These are phyloP conservation scores for Equus przewalskii DNA, from an alignment of 2,113 vertebrate species.

Conservation along the genomic window DNA sequence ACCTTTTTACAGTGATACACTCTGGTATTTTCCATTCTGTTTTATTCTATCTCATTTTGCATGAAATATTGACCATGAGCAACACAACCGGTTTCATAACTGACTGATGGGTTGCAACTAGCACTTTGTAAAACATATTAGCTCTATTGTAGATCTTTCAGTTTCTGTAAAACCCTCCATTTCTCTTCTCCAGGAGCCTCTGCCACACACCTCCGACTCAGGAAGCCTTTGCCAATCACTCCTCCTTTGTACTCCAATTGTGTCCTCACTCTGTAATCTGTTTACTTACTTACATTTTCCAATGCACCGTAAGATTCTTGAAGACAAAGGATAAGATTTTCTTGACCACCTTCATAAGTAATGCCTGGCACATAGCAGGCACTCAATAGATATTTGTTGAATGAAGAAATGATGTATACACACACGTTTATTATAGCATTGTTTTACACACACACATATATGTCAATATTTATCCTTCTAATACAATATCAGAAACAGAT, in stretches of 20 bases:
- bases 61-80: not conserved
- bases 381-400: not conserved
- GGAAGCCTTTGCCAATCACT: not conserved
- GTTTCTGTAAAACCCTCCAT: not conserved
- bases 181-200: not conserved
- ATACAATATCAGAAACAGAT: not conserved
- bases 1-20: not conserved
- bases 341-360: not conserved
- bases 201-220: not conserved
- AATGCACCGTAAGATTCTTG: not conserved
- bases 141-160: not conserved
- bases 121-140: not conserved
- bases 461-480: not conserved
- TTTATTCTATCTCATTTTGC: constrained; percentile 7
- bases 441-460: not conserved
- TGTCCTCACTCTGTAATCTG: not conserved
- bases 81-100: not conserved
- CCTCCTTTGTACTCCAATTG: not conserved
- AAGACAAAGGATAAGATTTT: not conserved
- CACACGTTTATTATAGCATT: not conserved
- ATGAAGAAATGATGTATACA: not conserved
- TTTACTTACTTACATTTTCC: not conserved
- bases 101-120: not conserved
- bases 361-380: not conserved
- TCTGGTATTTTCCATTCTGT: constrained; percentile 9